Percentiles rank a stretch among this genome's conserved stretches.
phyloP scores from a whole-genome alignment of 1,140 invertebrate species.

The Caligus rogercresseyi region DNA sequence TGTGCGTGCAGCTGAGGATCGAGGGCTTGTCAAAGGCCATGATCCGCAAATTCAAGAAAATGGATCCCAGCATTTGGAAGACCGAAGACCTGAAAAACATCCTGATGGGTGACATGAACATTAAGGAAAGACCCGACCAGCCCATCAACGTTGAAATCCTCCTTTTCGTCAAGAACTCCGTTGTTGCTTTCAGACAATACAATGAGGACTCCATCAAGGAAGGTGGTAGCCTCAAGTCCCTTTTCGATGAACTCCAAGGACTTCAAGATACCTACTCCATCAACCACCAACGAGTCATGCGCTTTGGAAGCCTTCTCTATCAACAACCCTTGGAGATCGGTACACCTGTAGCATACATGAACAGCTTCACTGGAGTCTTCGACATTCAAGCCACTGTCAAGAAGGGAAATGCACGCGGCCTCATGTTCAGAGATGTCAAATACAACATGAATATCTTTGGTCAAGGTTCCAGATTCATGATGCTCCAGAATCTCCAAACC shows the following conservation, averaged over 20 bases:
- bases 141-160: slow-evolving; percentile 1
- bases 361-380: background rate
- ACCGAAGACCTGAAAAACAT: slow-evolving; percentile 11
- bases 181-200: slow-evolving; percentile 7
- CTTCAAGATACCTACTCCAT: slow-evolving; percentile 9
- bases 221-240: background rate
- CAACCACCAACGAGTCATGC: slow-evolving; percentile 11
- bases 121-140: background rate
- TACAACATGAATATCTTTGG: slow-evolving; percentile 7
- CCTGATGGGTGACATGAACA: slow-evolving; percentile 3
- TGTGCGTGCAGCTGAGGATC: background rate
- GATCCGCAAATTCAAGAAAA: slow-evolving; percentile 9
- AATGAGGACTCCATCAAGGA: background rate
- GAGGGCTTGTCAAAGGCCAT: slow-evolving; percentile 9
- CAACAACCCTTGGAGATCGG: slow-evolving; percentile 13
- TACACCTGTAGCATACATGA: slow-evolving; percentile 2
- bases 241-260: background rate
- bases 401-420: background rate
- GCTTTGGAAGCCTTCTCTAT: slow-evolving; percentile 8
- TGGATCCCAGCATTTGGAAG: slow-evolving; percentile 8
- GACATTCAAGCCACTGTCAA: slow-evolving; percentile 7
- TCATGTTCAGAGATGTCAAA: slow-evolving; percentile 12
- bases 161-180: slow-evolving; percentile 1
- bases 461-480: background rate
- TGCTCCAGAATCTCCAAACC: background rate